Evolutionary conservation across 2,888 invertebrate species (phyloP).

Genomic region (Apamea monoglypha): DNA sequence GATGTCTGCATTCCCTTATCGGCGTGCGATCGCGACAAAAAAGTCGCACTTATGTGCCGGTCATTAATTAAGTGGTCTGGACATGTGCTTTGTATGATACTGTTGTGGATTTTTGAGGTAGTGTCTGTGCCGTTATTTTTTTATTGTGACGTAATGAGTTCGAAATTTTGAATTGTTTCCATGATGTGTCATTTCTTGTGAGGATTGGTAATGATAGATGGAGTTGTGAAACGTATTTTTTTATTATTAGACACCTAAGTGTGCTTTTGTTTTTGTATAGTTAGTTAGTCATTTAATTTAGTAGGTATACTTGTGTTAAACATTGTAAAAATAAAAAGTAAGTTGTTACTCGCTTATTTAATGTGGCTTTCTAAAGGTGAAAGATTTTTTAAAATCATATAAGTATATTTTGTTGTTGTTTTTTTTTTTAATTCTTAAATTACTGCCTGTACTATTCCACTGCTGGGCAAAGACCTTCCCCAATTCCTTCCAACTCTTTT

Average conservation of each 20-base stretch:
- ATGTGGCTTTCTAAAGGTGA: background rate
- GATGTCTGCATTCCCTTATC: conserved; percentile 84
- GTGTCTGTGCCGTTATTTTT: conserved; percentile 52
- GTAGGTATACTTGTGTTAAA: background rate
- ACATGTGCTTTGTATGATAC: conserved; percentile 52
- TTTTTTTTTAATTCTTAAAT: background rate
- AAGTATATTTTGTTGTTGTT: background rate
- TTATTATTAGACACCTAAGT: background rate
- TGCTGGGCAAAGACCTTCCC: no score
- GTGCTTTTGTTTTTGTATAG: background rate
- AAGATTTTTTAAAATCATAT: no score
- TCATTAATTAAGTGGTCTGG: conserved; percentile 84
- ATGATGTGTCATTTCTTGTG: background rate
- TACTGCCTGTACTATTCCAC: background rate
- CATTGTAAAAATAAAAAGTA: background rate
- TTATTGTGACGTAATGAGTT: conserved; percentile 50
- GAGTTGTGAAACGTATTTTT: background rate
- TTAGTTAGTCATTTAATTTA: no score
- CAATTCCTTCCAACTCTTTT: no score
- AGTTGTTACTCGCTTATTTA: background rate
- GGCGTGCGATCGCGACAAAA: conserved; percentile 72
- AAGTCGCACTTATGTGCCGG: conserved; percentile 78
- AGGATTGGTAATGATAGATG: background rate
- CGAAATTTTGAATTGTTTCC: conserved; percentile 8
- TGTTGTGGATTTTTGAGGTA: conserved; percentile 56